Conservation (phyloP, 2,113 vertebrate species). For the Myocastor coypus region DNA sequence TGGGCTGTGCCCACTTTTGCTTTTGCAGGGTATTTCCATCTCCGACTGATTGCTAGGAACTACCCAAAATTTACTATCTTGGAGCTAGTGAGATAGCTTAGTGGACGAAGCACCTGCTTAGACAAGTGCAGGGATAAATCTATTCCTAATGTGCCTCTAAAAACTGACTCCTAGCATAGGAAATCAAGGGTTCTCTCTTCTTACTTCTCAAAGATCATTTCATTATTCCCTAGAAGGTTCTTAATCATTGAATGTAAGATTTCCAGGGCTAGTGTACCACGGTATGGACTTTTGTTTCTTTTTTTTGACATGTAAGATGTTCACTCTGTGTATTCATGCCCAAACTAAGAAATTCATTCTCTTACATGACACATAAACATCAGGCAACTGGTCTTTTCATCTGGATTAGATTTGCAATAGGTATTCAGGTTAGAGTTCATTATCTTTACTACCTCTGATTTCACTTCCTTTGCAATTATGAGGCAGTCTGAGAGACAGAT, state of each 20-base stretch:
- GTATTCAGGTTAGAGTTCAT: neutral
- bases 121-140: too few species aligned
- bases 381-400: neutral
- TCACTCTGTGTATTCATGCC: neutral
- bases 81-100: too few species aligned
- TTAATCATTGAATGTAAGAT: neutral
- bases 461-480: neutral
- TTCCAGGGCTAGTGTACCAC: neutral
- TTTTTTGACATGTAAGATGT: neutral
- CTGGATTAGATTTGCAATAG: neutral
- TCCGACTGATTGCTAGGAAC: neutral
- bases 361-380: fast-evolving
- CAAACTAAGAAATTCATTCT: neutral
- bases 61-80: neutral
- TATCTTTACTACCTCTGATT: neutral
- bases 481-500: neutral
- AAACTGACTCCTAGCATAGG: neutral
- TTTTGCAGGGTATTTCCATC: neutral
- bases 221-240: neutral
- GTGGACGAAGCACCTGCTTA: too few species aligned
- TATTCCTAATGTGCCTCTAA: neutral
- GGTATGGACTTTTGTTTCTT: neutral
- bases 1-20: neutral
- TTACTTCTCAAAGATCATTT: neutral
- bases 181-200: neutral